Evolutionary conservation across 2,888 invertebrate genomes (phyloP), one percentile per base, ranked within the genome.

Genomic region (Andricus quercusramuli): DNA sequence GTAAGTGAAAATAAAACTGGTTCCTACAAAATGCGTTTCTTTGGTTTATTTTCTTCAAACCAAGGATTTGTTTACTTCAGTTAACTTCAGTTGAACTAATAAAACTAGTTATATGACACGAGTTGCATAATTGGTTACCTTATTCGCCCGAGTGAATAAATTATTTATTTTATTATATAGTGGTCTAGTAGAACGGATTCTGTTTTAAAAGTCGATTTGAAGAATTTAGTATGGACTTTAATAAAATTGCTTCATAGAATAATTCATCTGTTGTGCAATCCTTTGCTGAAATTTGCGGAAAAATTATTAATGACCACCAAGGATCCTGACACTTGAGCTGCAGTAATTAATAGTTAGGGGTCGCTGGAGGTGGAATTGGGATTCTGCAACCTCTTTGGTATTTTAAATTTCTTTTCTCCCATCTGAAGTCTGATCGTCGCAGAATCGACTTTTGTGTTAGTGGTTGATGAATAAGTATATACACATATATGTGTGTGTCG

Each of bases 321-420:
- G 81, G 84, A 59, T 37, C 80, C 77, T 83, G 83, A 85, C 83
- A 83, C 86, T 82, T 65, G 17, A 77, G 80, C 83, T 80, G 79
- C 78, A 79, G 84, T 88, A 90, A 90, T 90, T 90, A 89, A 90
- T 90, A 88, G 87, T 82, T 79, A 65, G 76, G 79, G 84, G 83
- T 85, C 82, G 86, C 83, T 82, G 77, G 80, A 81, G 88, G 84
- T 87, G 80, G 85, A 85, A 85, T 83, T 79, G 79, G 68, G 56
- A 81, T 81, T 41, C 80, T 81, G 74, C 66, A 80, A 83, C 29
- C 79, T 62, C 47, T 79, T 74, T 78, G 77, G 78, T 20, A 82
- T 77, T 79, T 79, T 64, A 37, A 41, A 80, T 77, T 22, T 62
- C 51, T 44, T 64, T 82, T 83, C 83, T 80, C 81, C 64, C 37